Percentiles rank a stretch among this genome's conserved stretches.
These are phyloP conservation scores for Myrmophylax atrothorax DNA, from an alignment of 2,113 vertebrate species.

Conservation along the genomic window DNA sequence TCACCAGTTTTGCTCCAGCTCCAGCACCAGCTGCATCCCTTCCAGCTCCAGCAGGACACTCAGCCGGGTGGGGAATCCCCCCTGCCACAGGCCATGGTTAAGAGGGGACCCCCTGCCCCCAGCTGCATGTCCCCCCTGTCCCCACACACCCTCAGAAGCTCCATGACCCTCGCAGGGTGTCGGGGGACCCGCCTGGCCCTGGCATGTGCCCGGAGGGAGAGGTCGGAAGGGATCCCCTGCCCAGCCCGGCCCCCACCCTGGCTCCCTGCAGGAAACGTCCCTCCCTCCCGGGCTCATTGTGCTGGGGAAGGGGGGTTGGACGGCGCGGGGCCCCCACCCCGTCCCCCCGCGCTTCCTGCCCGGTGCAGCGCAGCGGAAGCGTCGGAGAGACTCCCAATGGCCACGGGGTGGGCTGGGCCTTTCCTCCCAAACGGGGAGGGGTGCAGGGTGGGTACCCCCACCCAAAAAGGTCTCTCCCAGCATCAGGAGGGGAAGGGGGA, in stretches of 20 bases:
- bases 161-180: accelerated
- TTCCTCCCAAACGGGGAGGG: not conserved
- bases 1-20: slow-evolving; percentile 89
- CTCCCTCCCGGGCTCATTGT: slow-evolving; percentile 38
- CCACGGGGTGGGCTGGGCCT: not conserved
- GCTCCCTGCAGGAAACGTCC: not conserved
- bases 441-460: not conserved
- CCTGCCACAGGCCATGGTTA: slow-evolving; percentile 13
- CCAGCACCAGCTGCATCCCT: slow-evolving; percentile 74
- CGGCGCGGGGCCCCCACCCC: not conserved
- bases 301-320: not conserved
- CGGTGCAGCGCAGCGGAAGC: slow-evolving; percentile 14
- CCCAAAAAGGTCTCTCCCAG: not conserved
- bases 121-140: not conserved
- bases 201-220: not conserved
- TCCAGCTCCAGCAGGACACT: slow-evolving; percentile 79
- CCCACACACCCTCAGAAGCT: accelerated
- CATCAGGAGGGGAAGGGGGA: not conserved
- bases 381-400: not conserved
- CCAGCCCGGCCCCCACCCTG: not conserved
- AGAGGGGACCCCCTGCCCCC: not conserved
- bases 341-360: slow-evolving; percentile 18
- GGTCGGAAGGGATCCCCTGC: not conserved
- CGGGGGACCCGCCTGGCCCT: not conserved
- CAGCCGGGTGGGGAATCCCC: slow-evolving; percentile 74